A percentile compares a stretch with the other conserved stretches of the same genome.
Evolutionary conservation across 2,113 vertebrate species (phyloP).

Genomic region (Leptodactylus fuscus): DNA sequence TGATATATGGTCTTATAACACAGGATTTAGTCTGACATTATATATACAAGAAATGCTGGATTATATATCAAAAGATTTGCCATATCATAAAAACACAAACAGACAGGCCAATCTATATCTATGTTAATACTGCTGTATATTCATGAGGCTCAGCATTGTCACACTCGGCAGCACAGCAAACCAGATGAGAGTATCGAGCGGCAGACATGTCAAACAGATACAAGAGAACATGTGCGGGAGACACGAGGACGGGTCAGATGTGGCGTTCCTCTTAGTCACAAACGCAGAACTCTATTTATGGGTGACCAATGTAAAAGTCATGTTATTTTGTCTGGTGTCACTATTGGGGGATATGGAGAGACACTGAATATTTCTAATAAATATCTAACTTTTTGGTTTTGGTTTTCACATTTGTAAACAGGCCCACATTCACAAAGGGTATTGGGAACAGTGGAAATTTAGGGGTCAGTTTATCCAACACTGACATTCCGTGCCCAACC

Average conservation of each 20-base stretch:
- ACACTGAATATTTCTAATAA: too few relatives aligned
- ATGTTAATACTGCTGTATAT: conserved; percentile 47
- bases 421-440: too few relatives aligned
- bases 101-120: conserved; percentile 50
- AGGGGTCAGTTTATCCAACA: too few relatives aligned
- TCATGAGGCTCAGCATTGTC: conserved; percentile 37
- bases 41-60: conserved; percentile 39
- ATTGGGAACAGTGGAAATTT: too few relatives aligned
- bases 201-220: conserved; percentile 9
- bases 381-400: too few relatives aligned
- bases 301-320: too few relatives aligned
- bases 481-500: too few relatives aligned
- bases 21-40: conserved; percentile 52
- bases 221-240: background rate
- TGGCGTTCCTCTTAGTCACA: too few relatives aligned
- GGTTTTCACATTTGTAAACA: too few relatives aligned
- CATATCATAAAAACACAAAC: conserved; percentile 50
- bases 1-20: conserved; percentile 43
- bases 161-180: conserved; percentile 22
- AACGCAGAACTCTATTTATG: too few relatives aligned
- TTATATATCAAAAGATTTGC: conserved; percentile 49
- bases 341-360: too few relatives aligned
- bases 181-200: background rate
- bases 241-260: background rate
- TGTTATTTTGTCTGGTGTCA: too few relatives aligned